Evolutionary conservation across 2,113 vertebrate species (phyloP).

Genomic region (Stigmatopora nigra): DNA sequence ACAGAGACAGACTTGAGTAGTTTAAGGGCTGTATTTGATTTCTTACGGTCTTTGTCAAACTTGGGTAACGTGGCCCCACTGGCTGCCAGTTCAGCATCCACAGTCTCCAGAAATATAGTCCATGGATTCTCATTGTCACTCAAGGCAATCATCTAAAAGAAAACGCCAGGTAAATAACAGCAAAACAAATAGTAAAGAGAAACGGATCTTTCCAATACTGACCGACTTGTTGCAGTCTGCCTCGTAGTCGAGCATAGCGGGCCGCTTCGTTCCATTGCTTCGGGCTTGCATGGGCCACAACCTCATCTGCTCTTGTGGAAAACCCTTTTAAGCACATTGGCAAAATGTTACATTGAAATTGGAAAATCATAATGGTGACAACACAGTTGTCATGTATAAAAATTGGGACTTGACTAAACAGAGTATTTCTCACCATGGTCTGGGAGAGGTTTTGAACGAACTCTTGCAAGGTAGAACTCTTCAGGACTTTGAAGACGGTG

Average conservation of each 20-base stretch:
- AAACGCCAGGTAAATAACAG: not conserved
- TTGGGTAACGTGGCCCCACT: slow-evolving; percentile 95
- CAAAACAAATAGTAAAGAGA: not conserved
- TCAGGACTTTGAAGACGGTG: slow-evolving; percentile 97
- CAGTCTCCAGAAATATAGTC: slow-evolving; percentile 99
- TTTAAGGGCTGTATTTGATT: not conserved
- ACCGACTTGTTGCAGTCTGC: slow-evolving; percentile 97
- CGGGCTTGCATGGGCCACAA: slow-evolving; percentile 99
- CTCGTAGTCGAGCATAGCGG: slow-evolving; percentile 97
- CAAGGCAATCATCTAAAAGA: slow-evolving; percentile 91
- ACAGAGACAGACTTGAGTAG: not conserved
- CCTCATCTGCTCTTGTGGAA: slow-evolving; percentile 97
- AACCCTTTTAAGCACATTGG: slow-evolving; percentile 79
- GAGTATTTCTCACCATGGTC: slow-evolving; percentile 84
- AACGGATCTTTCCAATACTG: slow-evolving; percentile 32
- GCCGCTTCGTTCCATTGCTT: slow-evolving; percentile 95
- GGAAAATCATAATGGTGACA: not conserved
- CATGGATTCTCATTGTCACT: slow-evolving; percentile 99
- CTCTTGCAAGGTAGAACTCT: slow-evolving; percentile 92
- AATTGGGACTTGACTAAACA: not conserved
- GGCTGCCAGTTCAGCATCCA: slow-evolving; percentile 96
- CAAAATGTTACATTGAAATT: not conserved
- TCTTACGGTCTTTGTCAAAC: slow-evolving; percentile 99
- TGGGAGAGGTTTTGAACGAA: slow-evolving; percentile 98
- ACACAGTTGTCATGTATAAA: not conserved